Evolutionary conservation across 2,888 invertebrate genomes (phyloP).

Genomic region (Nesidiocoris tenuis): DNA sequence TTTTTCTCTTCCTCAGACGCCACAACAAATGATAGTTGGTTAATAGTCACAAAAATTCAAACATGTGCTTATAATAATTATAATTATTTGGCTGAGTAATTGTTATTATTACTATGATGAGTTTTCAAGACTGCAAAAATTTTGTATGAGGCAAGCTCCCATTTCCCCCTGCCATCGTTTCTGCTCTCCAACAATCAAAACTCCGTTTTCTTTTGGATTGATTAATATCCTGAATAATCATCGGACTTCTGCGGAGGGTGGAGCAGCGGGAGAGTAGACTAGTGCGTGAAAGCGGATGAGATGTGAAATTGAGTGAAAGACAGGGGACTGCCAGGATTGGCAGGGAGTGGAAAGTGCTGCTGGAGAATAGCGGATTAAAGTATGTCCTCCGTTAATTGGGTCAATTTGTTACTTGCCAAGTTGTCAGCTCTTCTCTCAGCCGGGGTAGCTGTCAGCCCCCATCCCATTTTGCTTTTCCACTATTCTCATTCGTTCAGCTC

Average conservation of each 20-base stretch:
- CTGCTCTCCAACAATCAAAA: not conserved
- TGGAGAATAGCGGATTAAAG: slow-evolving; percentile 26
- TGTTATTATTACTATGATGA: too few species aligned
- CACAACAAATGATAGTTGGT: too few species aligned
- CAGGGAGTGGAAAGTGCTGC: not conserved
- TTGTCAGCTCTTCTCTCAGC: slow-evolving; percentile 26
- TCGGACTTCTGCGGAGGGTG: not conserved
- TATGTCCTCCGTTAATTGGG: slow-evolving; percentile 38
- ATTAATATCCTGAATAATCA: slow-evolving; percentile 34
- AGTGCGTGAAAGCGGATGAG: not conserved
- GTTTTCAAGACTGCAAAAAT: too few species aligned
- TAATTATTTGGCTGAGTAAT: too few species aligned
- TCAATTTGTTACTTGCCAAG: slow-evolving; percentile 39
- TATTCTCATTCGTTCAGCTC: not conserved
- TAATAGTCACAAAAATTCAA: too few species aligned
- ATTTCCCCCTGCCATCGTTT: not conserved
- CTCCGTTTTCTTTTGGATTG: slow-evolving; percentile 22
- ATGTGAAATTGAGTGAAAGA: not conserved
- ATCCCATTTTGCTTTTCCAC: not conserved
- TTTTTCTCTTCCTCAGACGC: too few species aligned
- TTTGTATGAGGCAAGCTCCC: too few species aligned
- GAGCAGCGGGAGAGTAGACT: not conserved
- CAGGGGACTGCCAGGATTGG: not conserved
- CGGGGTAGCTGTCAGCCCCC: slow-evolving; percentile 11
- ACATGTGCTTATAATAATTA: too few species aligned